Percentiles rank a stretch among this genome's conserved stretches.
Evolutionary conservation across 2,888 invertebrate species (phyloP).

Genomic region (Tipula helvola): DNA sequence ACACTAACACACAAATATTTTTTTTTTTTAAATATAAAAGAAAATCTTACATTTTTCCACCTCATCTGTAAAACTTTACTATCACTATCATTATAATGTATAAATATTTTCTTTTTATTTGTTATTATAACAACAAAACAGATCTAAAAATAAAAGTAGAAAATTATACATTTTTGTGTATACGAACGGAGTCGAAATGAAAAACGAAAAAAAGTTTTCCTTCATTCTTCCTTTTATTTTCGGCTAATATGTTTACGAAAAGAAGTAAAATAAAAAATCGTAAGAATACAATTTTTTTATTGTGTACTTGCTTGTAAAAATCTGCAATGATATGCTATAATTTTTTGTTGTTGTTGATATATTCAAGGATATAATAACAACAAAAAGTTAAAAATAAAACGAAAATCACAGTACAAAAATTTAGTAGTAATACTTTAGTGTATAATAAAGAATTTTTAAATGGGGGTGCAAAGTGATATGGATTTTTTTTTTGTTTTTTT

Average conservation of each 20-base stretch:
- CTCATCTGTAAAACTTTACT: neutral
- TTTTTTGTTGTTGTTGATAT: neutral
- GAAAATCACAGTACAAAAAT: neutral
- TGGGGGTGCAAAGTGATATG: neutral
- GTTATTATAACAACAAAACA: conserved; percentile 4
- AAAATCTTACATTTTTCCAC: neutral
- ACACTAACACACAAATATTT: neutral
- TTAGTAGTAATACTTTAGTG: conserved; percentile 1
- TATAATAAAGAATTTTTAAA: neutral
- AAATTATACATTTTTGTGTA: neutral
- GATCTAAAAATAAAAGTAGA: neutral
- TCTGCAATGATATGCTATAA: conserved; percentile 4
- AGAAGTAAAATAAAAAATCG: neutral
- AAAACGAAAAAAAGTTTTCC: neutral
- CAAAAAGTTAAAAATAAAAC: neutral
- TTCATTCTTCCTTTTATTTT: neutral
- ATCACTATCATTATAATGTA: neutral
- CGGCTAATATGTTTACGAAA: conserved; percentile 4
- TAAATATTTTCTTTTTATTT: neutral
- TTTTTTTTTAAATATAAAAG: neutral
- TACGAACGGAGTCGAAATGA: neutral
- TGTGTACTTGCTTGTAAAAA: neutral
- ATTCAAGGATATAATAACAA: neutral
- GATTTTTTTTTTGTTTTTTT: neutral
- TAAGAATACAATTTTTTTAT: neutral